These are phyloP conservation scores for Lordiphosa fenestrarum DNA, from an alignment of 2,888 invertebrate species.

Conservation along the genomic window DNA sequence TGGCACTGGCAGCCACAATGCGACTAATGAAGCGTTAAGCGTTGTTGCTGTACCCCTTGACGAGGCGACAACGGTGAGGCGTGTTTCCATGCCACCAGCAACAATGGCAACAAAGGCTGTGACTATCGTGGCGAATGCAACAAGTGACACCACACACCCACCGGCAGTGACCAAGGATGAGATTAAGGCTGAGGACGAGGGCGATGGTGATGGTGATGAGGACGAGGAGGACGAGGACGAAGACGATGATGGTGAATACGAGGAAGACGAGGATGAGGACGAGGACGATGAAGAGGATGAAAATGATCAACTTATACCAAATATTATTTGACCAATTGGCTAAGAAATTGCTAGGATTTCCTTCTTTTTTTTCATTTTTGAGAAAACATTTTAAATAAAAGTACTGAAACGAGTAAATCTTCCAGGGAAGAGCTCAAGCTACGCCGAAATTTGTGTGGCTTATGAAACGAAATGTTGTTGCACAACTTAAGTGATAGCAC, in stretches of 20 bases:
- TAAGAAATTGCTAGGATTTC: no score
- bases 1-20: conserved; percentile 45
- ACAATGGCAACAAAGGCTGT: conserved; percentile 17
- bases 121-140: conserved; percentile 28
- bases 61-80: conserved; percentile 43
- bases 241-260: conserved; percentile 38
- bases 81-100: conserved; percentile 30
- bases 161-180: conserved; percentile 32
- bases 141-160: conserved; percentile 34
- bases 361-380: neutral
- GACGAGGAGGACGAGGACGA: conserved; percentile 48
- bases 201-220: conserved; percentile 47
- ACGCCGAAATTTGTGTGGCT: no score
- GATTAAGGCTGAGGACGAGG: conserved; percentile 43
- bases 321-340: conserved; percentile 53
- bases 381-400: neutral
- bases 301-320: conserved; percentile 67
- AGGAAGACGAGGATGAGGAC: conserved; percentile 46
- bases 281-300: conserved; percentile 68
- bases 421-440: no score
- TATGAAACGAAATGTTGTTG: no score
- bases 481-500: no score
- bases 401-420: no score
- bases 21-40: conserved; percentile 72
- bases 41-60: conserved; percentile 32